Evolutionary conservation across 2,888 invertebrate species (phyloP), one percentile per base, ranked within the genome.

Genomic region (Agonopterix alstromeriana): DNA sequence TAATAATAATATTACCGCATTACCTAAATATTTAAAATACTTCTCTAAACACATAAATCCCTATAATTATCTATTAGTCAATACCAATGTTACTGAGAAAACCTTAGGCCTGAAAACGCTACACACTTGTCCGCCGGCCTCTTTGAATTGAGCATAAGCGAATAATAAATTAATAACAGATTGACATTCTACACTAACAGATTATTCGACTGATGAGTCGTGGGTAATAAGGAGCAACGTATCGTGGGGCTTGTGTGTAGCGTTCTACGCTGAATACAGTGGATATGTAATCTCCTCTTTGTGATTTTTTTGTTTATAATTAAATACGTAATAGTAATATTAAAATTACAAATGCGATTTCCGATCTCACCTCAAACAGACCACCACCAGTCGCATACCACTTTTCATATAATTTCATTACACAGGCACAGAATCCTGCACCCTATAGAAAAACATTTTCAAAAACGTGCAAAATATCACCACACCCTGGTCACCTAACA

Each of bases 391-490:
- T 65, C 70, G 69, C 71, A 65, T 66, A 64, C 65, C 72, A 63
- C 59, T 69, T 65, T 70, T 70, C 76, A 67, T 67, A 69, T 73
- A 73, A 70, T 77, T 71, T 73, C 74, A 75, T 76, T 73, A 79
- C 77, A 68, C 74, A 71, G 78, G 72, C 78, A 73, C 82, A 73
- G 70, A 68, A 71, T 66, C 62, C 79, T 77, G 82, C 78, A 73
- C 79, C 80, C 70, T 72, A 72, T 81, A 83, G 82, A 83, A 88
- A 87, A 85, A 88, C 85, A 85, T 86, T 80, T 82, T 87, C 86
- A 87, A 87, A 88, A 88, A 87, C 87, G 82, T 86, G 85, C 86
- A 86, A 87, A 87, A 87, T 88, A 88, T 87, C 88, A 86, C 86
- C 88, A 80, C 88, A 88, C 88, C 88, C 88, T 88, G 88, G 88